Evolutionary conservation across 2,797 vertebrate genomes (phyloP), one percentile per base, ranked within the genome.

Genomic region (Pipistrellus pygmaeus): DNA sequence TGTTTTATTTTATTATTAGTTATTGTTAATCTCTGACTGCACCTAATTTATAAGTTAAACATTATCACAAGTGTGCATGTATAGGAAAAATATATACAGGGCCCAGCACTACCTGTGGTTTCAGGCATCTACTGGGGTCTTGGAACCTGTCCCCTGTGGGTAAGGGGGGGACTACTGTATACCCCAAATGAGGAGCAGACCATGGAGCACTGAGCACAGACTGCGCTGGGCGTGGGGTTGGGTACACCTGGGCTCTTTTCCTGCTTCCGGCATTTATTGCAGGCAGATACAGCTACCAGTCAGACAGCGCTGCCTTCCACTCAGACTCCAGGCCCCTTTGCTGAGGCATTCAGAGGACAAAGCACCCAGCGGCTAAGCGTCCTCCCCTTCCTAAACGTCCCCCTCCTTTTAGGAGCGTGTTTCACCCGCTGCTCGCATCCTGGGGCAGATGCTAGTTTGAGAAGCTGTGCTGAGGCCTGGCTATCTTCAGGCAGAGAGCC

Each of bases 271-370:
- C 32, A 32, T 72, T 17, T 30, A 66, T 60, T 18, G 17, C 3
- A 83, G 72, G 25, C 8, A 21, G 4, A 48, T 53, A 27, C 1
- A 72, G 18, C 20, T 55, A 20, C 78, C 25, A 66, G 8, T 7
- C 69, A 46, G 7, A 15, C 6, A 51, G 9, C 30, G 30, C 85
- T 88, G 46, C 32, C 38, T 44, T 20, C 53, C 85, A 72, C 30
- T 46, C n/a, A 41, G 57, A 60, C 46, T 64, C 17, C 64, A 88
- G 20, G 72, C 72, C 76, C 23, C 62, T 78, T 64, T 80, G 64
- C 51, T 82, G 46, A 81, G 53, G 77, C 76, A 88, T 75, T 66
- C 55, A 75, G 20, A 91, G 48, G 15, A 66, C 46, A 72, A 91
- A 68, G 72, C 77, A 57, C 32, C 30, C 53, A 38, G 6, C 14